Conservation (phyloP, 1,140 invertebrate genomes). For the Scylla paramamosain region DNA sequence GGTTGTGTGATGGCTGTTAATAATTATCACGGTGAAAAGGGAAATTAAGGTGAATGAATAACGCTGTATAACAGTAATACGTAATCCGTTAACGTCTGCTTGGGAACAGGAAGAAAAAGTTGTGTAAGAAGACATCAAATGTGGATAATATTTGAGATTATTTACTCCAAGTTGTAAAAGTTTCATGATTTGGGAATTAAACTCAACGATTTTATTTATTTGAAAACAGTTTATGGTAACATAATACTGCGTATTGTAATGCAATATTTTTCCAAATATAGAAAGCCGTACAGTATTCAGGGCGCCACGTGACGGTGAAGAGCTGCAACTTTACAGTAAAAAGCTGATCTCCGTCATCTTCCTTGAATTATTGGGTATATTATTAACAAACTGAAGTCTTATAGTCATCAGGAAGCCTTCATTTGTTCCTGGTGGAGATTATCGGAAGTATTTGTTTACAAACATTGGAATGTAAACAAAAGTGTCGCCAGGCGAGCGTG, state of each 20-base stretch:
- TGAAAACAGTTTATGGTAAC: no score
- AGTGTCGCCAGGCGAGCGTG: constrained; percentile 42
- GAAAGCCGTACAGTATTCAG: constrained; percentile 35
- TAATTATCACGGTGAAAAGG: neutral
- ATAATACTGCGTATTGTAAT: neutral
- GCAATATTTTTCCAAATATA: constrained; percentile 43
- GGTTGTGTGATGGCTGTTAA: neutral
- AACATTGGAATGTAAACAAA: constrained; percentile 77
- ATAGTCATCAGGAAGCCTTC: neutral
- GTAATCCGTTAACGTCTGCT: constrained; percentile 25
- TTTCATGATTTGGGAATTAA: neutral
- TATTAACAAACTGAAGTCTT: neutral
- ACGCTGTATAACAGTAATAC: neutral
- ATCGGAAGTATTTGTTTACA: constrained; percentile 74
- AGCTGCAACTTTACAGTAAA: neutral
- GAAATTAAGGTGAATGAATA: neutral
- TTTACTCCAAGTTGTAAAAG: neutral
- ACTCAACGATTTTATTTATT: neutral
- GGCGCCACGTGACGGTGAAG: constrained; percentile 41
- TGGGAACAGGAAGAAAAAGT: constrained; percentile 37
- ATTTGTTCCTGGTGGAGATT: neutral
- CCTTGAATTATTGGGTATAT: neutral
- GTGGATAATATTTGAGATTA: neutral
- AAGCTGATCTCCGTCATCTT: no score
- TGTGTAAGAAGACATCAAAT: constrained; percentile 22